Evolutionary conservation across 2,888 invertebrate genomes (phyloP).

Genomic region (Brenthis hecate): DNA sequence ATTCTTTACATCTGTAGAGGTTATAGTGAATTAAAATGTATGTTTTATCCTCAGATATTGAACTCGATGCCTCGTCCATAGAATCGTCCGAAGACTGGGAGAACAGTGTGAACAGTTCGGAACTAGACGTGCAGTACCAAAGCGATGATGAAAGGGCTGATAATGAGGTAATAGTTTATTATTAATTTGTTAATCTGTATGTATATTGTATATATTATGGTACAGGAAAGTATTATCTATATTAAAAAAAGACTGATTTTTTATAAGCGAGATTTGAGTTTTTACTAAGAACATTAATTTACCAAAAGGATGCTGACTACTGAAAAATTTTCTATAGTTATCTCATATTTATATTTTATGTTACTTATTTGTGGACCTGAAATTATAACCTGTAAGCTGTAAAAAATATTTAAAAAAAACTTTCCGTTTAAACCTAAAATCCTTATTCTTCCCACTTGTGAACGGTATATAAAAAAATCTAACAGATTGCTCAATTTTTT

Average conservation of each 20-base stretch:
- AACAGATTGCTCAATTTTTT: constrained; percentile 70
- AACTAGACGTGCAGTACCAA: constrained; percentile 83
- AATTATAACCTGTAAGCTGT: no score
- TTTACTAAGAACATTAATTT: no score
- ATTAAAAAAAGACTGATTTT: no score
- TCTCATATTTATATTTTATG: no score
- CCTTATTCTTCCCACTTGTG: constrained; percentile 38
- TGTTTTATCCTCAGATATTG: constrained; percentile 52
- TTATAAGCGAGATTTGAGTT: no score
- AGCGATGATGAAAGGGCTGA: constrained; percentile 80
- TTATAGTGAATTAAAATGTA: neutral
- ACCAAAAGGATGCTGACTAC: no score
- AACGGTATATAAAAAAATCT: constrained; percentile 65
- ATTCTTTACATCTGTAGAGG: no score
- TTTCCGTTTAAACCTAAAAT: neutral
- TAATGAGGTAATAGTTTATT: constrained; percentile 67
- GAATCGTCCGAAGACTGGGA: constrained; percentile 83
- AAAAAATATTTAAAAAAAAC: no score
- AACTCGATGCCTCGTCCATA: constrained; percentile 68
- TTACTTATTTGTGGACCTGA: no score
- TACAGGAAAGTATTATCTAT: no score
- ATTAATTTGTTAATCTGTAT: neutral
- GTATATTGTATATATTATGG: no score
- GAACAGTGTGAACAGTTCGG: constrained; percentile 83
- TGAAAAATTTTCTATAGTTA: no score